A percentile compares a stretch with the other conserved stretches of the same genome.
These are phyloP conservation scores for Eumeta japonica DNA, from an alignment of 1,140 invertebrate genomes.

Conservation along the genomic window DNA sequence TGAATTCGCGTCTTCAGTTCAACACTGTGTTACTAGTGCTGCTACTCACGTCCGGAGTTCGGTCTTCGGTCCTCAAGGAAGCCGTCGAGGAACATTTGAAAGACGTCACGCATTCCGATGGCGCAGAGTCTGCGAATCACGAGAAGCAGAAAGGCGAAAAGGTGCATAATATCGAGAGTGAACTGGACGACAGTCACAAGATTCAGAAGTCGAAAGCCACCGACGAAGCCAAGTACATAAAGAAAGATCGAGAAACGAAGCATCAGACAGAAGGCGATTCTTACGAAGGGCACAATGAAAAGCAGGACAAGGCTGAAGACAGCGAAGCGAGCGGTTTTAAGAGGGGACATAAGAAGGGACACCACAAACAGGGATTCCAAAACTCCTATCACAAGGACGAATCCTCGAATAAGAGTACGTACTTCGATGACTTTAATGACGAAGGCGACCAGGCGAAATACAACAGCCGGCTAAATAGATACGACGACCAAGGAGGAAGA, in stretches of 20 bases:
- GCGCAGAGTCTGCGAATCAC: constrained; percentile 35
- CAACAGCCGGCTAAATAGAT: constrained; percentile 48
- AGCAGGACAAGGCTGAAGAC: constrained; percentile 48
- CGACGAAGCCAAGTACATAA: constrained; percentile 46
- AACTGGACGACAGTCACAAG: constrained; percentile 42
- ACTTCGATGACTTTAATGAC: constrained; percentile 63
- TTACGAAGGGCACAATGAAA: constrained; percentile 40
- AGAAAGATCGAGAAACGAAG: constrained; percentile 48
- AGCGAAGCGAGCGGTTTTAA: constrained; percentile 48
- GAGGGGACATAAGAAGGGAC: constrained; percentile 62
- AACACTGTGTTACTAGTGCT: too few relatives aligned
- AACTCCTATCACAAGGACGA: constrained; percentile 69
- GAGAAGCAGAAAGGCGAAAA: constrained; percentile 49
- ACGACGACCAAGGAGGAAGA: constrained; percentile 50
- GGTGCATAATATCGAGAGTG: constrained; percentile 42
- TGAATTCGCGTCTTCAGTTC: constrained; percentile 28
- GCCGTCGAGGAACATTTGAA: constrained; percentile 45
- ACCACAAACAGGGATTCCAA: constrained; percentile 64
- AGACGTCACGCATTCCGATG: constrained; percentile 42
- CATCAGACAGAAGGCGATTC: constrained; percentile 35
- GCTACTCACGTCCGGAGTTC: constrained; percentile 21
- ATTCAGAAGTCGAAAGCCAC: constrained; percentile 47
- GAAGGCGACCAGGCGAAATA: constrained; percentile 58
- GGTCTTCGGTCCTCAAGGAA: constrained; percentile 40
- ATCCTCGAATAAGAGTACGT: constrained; percentile 64